A percentile compares a stretch with the other conserved stretches of the same genome.
Evolutionary conservation across 1,140 invertebrate genomes (phyloP).

Genomic region (Phthorimaea operculella): DNA sequence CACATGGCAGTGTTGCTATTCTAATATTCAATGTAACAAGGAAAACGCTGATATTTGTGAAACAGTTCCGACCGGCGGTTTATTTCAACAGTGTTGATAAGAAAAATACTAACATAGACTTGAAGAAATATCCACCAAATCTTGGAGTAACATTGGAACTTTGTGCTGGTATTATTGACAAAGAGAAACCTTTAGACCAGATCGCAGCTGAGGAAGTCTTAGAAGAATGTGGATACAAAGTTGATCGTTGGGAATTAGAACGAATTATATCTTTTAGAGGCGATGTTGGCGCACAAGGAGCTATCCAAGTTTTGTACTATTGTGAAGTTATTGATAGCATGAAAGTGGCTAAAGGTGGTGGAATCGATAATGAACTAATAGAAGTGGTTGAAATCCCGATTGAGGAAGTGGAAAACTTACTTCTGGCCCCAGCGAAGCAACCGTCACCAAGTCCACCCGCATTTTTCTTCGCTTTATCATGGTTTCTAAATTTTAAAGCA

Average conservation of each 20-base stretch:
- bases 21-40: conserved; percentile 84
- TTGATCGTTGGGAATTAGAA: conserved; percentile 67
- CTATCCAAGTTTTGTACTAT: conserved; percentile 86
- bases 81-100: conserved; percentile 73
- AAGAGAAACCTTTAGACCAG: conserved; percentile 78
- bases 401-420: conserved; percentile 74
- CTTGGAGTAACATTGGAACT: conserved; percentile 89
- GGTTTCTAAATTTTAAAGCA: conserved; percentile 83
- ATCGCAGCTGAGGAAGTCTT: conserved; percentile 90
- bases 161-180: conserved; percentile 96
- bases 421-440: conserved; percentile 64
- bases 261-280: background rate
- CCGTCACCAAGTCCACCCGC: conserved; percentile 79
- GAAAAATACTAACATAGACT: conserved; percentile 71
- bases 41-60: conserved; percentile 86
- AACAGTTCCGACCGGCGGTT: conserved; percentile 91
- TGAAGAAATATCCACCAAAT: conserved; percentile 76
- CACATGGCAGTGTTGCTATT: conserved; percentile 84
- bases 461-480: conserved; percentile 84
- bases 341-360: conserved; percentile 78
- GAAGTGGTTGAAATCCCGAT: conserved; percentile 90
- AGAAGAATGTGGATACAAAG: conserved; percentile 96
- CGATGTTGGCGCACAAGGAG: conserved; percentile 77
- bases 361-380: conserved; percentile 91
- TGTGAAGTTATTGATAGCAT: conserved; percentile 94